Evolutionary conservation across 2,888 invertebrate species (phyloP).

Genomic region (Cylloceria caligata): DNA sequence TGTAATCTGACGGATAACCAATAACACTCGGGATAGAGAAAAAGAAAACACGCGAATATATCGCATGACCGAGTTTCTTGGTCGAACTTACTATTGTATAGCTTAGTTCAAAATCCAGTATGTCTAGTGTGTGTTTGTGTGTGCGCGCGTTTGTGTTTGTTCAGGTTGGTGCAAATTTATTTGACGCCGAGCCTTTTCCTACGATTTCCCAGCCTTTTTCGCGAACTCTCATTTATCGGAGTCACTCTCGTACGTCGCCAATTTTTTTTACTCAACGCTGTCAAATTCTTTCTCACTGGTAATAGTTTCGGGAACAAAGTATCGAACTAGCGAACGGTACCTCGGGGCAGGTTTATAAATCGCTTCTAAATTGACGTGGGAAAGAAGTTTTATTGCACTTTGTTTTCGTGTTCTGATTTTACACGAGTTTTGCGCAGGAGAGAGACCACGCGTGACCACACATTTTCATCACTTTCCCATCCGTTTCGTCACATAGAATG

Average conservation of each 20-base stretch:
- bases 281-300: neutral
- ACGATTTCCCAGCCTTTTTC: neutral
- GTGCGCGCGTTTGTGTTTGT: too few relatives aligned
- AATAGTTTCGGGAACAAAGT: neutral
- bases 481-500: neutral
- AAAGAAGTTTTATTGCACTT: neutral
- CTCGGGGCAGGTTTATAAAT: neutral
- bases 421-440: neutral
- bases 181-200: too few relatives aligned
- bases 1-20: constrained; percentile 57
- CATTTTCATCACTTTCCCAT: constrained; percentile 3
- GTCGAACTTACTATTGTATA: neutral
- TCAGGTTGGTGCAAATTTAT: neutral
- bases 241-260: neutral
- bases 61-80: constrained; percentile 14
- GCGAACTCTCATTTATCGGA: neutral
- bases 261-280: neutral
- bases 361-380: neutral
- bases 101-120: neutral
- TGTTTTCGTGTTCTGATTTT: neutral
- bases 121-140: too few relatives aligned
- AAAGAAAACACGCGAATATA: constrained; percentile 10
- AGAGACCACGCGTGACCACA: neutral
- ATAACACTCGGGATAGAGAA: constrained; percentile 24
- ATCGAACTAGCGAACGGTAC: neutral